A percentile compares a stretch with the other conserved stretches of the same genome.
Evolutionary conservation across 2,888 invertebrate species (phyloP).

Genomic region (Drosophila greeni): DNA sequence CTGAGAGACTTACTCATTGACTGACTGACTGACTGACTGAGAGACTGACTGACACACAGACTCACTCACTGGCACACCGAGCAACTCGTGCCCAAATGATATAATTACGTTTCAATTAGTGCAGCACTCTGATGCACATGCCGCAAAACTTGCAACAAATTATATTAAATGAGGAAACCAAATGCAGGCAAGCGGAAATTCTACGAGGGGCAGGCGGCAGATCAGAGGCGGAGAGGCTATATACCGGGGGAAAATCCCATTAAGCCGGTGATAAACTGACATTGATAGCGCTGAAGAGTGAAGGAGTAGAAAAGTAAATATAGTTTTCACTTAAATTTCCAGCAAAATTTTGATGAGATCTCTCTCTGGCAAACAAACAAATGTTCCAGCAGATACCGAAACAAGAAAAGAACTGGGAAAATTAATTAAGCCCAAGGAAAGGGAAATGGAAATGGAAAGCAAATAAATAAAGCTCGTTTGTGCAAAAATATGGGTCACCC

Average conservation of each 20-base stretch:
- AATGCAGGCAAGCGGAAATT: slow-evolving; percentile 29
- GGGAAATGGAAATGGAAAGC: background rate
- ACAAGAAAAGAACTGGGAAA: slow-evolving; percentile 1
- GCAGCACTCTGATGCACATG: slow-evolving; percentile 38
- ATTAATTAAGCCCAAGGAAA: slow-evolving; percentile 22
- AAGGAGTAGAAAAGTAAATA: background rate
- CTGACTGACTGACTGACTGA: background rate
- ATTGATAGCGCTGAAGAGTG: slow-evolving; percentile 18
- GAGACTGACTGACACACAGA: slow-evolving; percentile 14
- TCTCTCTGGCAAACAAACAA: slow-evolving; percentile 14
- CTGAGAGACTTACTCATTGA: background rate
- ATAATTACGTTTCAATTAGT: slow-evolving; percentile 60
- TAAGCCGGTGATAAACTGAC: slow-evolving; percentile 35
- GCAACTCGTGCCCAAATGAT: slow-evolving; percentile 47
- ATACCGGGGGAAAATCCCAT: slow-evolving; percentile 20
- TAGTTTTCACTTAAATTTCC: background rate
- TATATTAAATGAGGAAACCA: slow-evolving; percentile 43
- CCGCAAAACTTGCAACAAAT: slow-evolving; percentile 46
- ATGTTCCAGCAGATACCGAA: slow-evolving; percentile 25
- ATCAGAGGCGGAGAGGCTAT: too few relatives aligned
- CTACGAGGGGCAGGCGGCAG: background rate
- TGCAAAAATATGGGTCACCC: slow-evolving; percentile 30
- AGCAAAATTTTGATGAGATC: slow-evolving; percentile 14
- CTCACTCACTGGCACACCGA: slow-evolving; percentile 23
- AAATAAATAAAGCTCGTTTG: slow-evolving; percentile 7